phyloP scores from a whole-genome alignment of 2,888 invertebrate genomes.

The Lasius fuliginosus region DNA sequence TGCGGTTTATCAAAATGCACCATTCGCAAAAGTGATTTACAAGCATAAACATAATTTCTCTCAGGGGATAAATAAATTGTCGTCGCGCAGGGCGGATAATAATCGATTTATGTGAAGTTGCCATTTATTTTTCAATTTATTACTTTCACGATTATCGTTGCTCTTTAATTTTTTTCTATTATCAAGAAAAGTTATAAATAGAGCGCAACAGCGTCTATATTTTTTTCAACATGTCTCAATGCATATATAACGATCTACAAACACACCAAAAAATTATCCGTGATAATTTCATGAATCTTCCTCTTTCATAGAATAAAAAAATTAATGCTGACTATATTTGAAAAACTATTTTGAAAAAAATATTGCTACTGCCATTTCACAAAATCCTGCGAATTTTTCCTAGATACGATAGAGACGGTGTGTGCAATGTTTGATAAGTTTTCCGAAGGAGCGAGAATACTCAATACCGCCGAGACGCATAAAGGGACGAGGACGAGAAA shows the following conservation, averaged over 20 bases:
- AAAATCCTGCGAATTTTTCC: slow-evolving; percentile 1
- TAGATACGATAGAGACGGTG: slow-evolving; percentile 3
- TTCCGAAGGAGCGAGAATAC: neutral
- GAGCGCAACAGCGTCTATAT: too few species aligned
- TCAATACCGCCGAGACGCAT: slow-evolving; percentile 35
- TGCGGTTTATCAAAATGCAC: slow-evolving; percentile 28
- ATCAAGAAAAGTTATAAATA: neutral
- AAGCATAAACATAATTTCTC: slow-evolving; percentile 2
- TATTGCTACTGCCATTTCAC: neutral
- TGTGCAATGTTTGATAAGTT: slow-evolving; percentile 7
- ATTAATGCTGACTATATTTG: neutral
- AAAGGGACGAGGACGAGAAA: neutral
- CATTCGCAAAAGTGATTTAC: slow-evolving; percentile 36
- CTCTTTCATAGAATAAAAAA: neutral
- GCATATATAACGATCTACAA: neutral
- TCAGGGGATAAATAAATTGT: neutral
- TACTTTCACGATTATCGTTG: neutral
- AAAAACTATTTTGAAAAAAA: neutral
- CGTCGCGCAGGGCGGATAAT: neutral
- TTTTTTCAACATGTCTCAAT: neutral
- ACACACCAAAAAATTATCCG: neutral
- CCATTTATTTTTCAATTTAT: slow-evolving; percentile 18
- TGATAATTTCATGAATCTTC: slow-evolving; percentile 2
- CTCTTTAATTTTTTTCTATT: neutral
- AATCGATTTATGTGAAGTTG: neutral